Percentiles rank a stretch among this genome's conserved stretches.
These are phyloP conservation scores for Hylia prasina DNA, from an alignment of 2,113 vertebrate genomes.

Conservation along the genomic window DNA sequence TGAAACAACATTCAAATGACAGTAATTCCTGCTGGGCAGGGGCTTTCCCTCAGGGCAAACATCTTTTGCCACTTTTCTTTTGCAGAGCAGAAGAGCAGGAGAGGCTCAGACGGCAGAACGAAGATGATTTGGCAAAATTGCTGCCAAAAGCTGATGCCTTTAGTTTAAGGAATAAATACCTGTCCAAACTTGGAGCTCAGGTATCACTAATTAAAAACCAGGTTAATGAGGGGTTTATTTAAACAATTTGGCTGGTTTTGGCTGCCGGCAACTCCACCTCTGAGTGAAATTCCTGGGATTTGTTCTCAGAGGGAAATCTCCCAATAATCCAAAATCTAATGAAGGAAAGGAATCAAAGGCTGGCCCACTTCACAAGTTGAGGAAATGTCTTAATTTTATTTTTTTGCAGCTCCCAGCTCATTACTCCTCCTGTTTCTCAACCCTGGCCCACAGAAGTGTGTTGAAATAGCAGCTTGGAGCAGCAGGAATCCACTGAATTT, in stretches of 20 bases:
- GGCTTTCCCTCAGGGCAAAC: neutral
- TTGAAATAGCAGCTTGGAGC: constrained; percentile 70
- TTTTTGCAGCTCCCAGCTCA: constrained; percentile 78
- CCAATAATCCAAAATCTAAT: neutral
- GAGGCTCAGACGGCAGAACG: constrained; percentile 26
- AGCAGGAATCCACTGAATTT: neutral
- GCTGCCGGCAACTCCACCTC: neutral
- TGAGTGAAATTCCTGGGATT: neutral
- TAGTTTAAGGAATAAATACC: constrained; percentile 79
- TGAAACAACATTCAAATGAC: accelerated
- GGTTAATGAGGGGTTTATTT: neutral
- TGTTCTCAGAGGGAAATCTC: neutral
- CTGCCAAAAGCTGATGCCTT: constrained; percentile 76
- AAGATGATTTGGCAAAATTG: constrained; percentile 65
- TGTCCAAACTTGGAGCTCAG: constrained; percentile 82
- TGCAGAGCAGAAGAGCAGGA: constrained; percentile 52
- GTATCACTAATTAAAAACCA: constrained; percentile 44
- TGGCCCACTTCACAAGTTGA: neutral
- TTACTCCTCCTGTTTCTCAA: constrained; percentile 73
- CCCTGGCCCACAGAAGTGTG: constrained; percentile 79
- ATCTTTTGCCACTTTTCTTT: constrained; percentile 35
- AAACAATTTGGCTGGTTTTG: neutral
- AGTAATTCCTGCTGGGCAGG: neutral
- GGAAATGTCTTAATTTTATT: neutral
- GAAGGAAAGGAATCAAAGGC: neutral